Conservation (phyloP, 2,113 vertebrate species). For the Manacus vitellinus region DNA sequence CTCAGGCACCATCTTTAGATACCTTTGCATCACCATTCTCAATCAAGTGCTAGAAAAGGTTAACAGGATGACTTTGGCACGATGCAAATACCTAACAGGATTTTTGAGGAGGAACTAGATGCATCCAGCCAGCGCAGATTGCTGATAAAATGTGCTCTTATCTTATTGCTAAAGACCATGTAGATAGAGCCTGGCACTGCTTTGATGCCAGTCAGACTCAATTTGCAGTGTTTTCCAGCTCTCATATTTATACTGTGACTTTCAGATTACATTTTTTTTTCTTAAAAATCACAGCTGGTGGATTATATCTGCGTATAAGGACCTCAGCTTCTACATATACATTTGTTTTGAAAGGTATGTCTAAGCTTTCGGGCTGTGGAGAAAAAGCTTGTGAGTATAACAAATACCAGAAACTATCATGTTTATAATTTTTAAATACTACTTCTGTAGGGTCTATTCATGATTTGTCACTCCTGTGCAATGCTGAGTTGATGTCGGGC, state of each 20-base stretch:
- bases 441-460: not conserved
- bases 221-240: not conserved
- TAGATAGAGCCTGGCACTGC: not conserved
- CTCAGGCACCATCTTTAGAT: not conserved
- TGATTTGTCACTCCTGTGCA: not conserved
- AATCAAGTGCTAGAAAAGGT: not conserved
- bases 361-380: not conserved
- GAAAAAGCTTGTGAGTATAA: not conserved
- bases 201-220: slow-evolving; percentile 20
- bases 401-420: not conserved
- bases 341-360: not conserved
- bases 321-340: not conserved
- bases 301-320: not conserved
- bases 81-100: not conserved
- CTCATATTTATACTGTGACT: not conserved
- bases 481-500: not conserved
- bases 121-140: not conserved
- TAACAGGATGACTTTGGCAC: not conserved
- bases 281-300: not conserved
- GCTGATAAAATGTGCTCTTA: slow-evolving; percentile 16
- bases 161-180: not conserved
- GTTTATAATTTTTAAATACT: not conserved
- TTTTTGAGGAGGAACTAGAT: not conserved
- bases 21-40: not conserved
- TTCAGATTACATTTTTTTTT: not conserved